phyloP scores from a whole-genome alignment of 2,113 vertebrate genomes.

The Perognathus longimembris region DNA sequence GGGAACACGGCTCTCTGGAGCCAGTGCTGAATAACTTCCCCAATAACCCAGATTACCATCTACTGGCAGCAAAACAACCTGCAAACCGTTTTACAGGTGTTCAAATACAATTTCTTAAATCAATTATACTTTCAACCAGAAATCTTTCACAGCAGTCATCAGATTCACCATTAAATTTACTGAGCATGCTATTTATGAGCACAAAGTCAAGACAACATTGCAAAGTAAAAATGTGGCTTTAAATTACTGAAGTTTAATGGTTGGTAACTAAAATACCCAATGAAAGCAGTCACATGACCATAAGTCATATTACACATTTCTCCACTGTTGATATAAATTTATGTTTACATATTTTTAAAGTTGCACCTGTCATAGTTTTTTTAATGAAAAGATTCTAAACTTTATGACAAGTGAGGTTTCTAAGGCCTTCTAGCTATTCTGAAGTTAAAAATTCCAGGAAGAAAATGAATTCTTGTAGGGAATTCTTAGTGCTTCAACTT shows the following conservation, averaged over 20 bases:
- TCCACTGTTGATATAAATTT: background rate
- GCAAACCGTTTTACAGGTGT: background rate
- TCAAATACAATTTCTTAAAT: conserved; percentile 17
- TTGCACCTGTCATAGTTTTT: background rate
- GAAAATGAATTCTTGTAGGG: background rate
- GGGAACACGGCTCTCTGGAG: background rate
- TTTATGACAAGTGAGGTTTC: background rate
- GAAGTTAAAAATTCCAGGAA: background rate
- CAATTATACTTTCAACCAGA: conserved; percentile 4
- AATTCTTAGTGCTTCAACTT: background rate
- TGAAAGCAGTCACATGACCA: background rate
- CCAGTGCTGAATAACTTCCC: background rate
- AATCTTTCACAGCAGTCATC: conserved; percentile 19
- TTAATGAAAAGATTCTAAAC: conserved; percentile 19
- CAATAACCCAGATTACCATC: background rate
- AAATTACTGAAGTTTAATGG: background rate
- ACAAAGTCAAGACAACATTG: background rate
- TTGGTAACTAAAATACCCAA: background rate
- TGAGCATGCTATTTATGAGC: background rate
- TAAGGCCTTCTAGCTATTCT: background rate
- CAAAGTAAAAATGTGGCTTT: background rate
- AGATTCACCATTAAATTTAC: conserved; percentile 33
- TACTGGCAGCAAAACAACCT: background rate
- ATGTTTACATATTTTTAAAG: background rate
- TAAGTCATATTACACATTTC: background rate